A percentile compares a stretch with the other conserved stretches of the same genome.
These are phyloP conservation scores for Jacana jacana DNA, from an alignment of 2,113 vertebrate genomes.

Conservation along the genomic window DNA sequence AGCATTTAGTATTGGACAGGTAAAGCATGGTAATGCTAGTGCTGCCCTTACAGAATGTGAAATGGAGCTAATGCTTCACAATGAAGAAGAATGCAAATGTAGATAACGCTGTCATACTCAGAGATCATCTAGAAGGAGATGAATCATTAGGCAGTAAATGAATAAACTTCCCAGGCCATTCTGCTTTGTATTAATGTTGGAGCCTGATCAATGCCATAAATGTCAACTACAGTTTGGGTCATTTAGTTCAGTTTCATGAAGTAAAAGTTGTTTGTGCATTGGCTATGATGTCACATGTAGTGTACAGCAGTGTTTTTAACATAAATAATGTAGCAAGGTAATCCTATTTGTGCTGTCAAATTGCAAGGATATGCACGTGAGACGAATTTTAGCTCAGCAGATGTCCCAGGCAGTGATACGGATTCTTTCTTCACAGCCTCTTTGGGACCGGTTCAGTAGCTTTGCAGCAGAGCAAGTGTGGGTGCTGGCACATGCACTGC, in stretches of 20 bases:
- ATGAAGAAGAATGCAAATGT: not conserved
- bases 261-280: not conserved
- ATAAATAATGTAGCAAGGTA: not conserved
- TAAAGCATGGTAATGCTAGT: not conserved
- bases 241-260: not conserved
- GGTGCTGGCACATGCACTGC: not conserved
- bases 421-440: not conserved
- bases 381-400: not conserved
- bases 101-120: not conserved
- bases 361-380: not conserved
- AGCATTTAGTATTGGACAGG: not conserved
- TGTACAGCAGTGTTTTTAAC: not conserved
- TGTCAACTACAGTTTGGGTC: conserved; percentile 4
- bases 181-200: not conserved
- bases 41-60: not conserved
- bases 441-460: not conserved
- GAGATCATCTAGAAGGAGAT: conserved; percentile 1
- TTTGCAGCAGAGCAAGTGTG: not conserved
- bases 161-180: conserved; percentile 26
- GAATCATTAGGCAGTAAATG: conserved; percentile 4
- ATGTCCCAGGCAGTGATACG: not conserved
- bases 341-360: not conserved
- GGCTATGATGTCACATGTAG: not conserved
- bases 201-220: conserved; percentile 29
- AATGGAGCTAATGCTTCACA: not conserved